Evolutionary conservation across 2,797 vertebrate species (phyloP), one percentile per base, ranked within the genome.

Genomic region (Otus scops): DNA sequence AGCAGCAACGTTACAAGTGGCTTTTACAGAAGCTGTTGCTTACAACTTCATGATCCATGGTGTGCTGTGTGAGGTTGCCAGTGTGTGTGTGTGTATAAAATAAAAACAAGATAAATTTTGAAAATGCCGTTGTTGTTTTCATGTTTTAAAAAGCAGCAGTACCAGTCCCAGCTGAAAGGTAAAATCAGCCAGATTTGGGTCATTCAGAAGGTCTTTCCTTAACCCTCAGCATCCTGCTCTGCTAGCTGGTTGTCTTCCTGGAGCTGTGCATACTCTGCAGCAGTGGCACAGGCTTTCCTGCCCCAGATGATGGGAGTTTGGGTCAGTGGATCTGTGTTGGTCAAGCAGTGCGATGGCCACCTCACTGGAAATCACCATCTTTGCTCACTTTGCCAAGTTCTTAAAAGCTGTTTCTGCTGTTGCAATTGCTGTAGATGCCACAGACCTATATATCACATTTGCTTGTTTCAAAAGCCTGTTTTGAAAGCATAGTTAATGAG

Each of bases 221-320:
- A n/a, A 9, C 20, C 24, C 11, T 54, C 23, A 12, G n/a, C 48
- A 23, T 32, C 24, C 21, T 19, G 20, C 21, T 19, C 36, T 86
- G 63, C 23, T 19, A 51, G 34, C 22, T 71, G 22, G 1, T 76
- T 81, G 47, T 69, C 16, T 67, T 77, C 39, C 32, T 38, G 60
- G 28, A 59, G 17, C 38, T 67, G 10, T 1, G 1, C 0, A 0
- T 56, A 36, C n/a, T 82, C 41, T 69, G 27, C 39, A 59, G 65
- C 0, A 1, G 24, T 85, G 76, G 3, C 30, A 7, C 27, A 45
- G 64, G 39, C 32, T 86, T 65, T 88, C 20, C 69, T 84, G 70
- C 30, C 39, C 22, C 27, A 5, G 50, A 5, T 43, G 19, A 24
- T 64, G 51, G 45, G 43, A n/a, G 9, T n/a, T 87, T 36, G 61